These are phyloP conservation scores for Sympetrum striolatum DNA, from an alignment of 2,888 invertebrate species.

Conservation along the genomic window DNA sequence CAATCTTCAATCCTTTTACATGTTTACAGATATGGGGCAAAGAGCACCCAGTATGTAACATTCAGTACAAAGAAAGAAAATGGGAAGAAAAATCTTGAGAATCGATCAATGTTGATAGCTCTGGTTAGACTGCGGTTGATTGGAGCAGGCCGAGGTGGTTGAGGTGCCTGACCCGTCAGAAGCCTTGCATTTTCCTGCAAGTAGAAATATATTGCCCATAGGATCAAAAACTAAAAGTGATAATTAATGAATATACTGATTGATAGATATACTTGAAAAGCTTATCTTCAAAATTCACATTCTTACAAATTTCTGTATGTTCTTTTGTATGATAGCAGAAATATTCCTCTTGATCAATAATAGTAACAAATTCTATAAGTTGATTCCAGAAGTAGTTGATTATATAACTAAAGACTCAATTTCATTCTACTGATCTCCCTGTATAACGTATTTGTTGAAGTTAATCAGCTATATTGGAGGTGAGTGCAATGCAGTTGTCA, in stretches of 20 bases:
- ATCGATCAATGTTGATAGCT: constrained; percentile 74
- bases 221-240: background rate
- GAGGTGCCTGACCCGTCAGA: constrained; percentile 58
- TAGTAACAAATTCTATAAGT: too few relatives aligned
- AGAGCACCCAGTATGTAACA: constrained; percentile 75
- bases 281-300: background rate
- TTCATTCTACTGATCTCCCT: too few relatives aligned
- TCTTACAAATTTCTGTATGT: background rate
- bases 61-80: constrained; percentile 73
- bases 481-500: too few relatives aligned
- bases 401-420: too few relatives aligned
- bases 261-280: background rate
- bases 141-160: constrained; percentile 59
- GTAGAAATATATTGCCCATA: constrained; percentile 49
- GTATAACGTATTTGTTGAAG: too few relatives aligned
- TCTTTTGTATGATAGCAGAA: background rate
- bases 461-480: too few relatives aligned
- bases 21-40: constrained; percentile 72
- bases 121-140: constrained; percentile 69
- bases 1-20: background rate
- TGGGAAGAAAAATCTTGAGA: constrained; percentile 75
- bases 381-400: too few relatives aligned
- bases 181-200: constrained; percentile 60
- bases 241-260: background rate
- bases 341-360: too few relatives aligned